phyloP scores from a whole-genome alignment of 2,113 vertebrate genomes.

The Rissa tridactyla region DNA sequence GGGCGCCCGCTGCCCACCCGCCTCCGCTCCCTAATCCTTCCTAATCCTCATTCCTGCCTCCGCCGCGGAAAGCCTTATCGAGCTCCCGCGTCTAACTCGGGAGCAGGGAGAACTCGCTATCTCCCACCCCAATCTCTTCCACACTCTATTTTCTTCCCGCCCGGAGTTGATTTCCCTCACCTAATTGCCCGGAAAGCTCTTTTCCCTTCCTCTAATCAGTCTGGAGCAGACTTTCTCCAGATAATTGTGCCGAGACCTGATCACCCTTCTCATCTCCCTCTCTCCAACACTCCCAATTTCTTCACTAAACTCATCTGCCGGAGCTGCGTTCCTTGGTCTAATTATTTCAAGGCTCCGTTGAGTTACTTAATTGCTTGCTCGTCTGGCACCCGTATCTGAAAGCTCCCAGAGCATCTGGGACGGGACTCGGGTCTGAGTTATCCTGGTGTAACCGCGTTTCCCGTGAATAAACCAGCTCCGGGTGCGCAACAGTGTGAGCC shows the following conservation, averaged over 20 bases:
- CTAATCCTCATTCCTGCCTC: background rate
- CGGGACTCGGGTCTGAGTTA: background rate
- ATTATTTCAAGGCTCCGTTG: conserved; percentile 29
- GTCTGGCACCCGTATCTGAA: background rate
- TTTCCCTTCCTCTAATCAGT: conserved; percentile 39
- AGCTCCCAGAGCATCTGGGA: background rate
- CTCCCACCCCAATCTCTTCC: conserved; percentile 26
- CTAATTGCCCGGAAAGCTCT: conserved; percentile 55
- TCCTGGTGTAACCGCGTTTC: fast-evolving
- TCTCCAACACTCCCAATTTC: conserved; percentile 1
- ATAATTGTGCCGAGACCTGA: conserved; percentile 41
- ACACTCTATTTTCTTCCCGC: background rate
- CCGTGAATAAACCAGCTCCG: background rate
- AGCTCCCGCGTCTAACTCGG: background rate
- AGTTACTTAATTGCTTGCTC: background rate
- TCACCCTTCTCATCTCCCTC: conserved; percentile 24
- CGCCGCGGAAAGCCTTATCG: fast-evolving
- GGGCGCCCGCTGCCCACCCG: background rate
- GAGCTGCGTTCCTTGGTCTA: background rate
- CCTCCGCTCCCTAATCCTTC: conserved; percentile 2
- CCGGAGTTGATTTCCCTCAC: conserved; percentile 27
- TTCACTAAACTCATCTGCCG: conserved; percentile 1
- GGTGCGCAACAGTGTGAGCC: background rate
- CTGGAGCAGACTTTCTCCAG: conserved; percentile 56
- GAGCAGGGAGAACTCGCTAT: background rate